phyloP scores from a whole-genome alignment of 2,888 invertebrate species.

The Boloria selene region DNA sequence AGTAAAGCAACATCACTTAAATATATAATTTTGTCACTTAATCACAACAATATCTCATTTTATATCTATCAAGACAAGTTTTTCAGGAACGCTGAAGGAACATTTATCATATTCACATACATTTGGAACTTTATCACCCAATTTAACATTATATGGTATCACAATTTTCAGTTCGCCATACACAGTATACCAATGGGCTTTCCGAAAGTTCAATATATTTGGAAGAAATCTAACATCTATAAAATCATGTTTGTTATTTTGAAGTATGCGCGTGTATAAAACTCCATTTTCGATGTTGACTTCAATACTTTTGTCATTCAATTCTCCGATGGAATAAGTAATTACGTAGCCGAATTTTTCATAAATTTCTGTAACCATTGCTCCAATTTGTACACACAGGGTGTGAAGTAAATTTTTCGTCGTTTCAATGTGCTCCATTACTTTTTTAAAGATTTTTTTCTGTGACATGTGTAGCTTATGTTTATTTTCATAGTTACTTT shows the following conservation, averaged over 20 bases:
- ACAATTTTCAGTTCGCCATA: not conserved
- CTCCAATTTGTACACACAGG: conserved; percentile 18
- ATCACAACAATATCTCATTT: not conserved
- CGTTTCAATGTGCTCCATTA: conserved; percentile 32
- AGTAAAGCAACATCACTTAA: too few relatives aligned
- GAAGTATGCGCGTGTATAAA: conserved; percentile 20
- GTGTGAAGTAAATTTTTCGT: conserved; percentile 31
- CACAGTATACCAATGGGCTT: conserved; percentile 1
- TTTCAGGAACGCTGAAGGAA: not conserved
- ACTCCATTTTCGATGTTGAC: conserved; percentile 25
- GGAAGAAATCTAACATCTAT: conserved; percentile 26
- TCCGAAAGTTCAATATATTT: conserved; percentile 9
- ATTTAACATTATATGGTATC: conserved; percentile 5
- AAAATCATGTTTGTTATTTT: conserved; percentile 11
- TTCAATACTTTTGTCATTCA: conserved; percentile 17
- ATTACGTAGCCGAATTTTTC: conserved; percentile 20
- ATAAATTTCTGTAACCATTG: conserved; percentile 14
- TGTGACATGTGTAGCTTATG: not conserved
- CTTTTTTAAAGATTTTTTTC: conserved; percentile 14
- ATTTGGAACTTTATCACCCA: conserved; percentile 2
- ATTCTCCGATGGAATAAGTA: conserved; percentile 5
- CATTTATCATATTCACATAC: conserved; percentile 8
- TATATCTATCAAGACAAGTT: not conserved
- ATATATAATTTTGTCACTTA: not conserved
- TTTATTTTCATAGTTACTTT: not conserved